Conservation (phyloP, 1,140 invertebrate species). For the Thalassaphorura encarpata region DNA sequence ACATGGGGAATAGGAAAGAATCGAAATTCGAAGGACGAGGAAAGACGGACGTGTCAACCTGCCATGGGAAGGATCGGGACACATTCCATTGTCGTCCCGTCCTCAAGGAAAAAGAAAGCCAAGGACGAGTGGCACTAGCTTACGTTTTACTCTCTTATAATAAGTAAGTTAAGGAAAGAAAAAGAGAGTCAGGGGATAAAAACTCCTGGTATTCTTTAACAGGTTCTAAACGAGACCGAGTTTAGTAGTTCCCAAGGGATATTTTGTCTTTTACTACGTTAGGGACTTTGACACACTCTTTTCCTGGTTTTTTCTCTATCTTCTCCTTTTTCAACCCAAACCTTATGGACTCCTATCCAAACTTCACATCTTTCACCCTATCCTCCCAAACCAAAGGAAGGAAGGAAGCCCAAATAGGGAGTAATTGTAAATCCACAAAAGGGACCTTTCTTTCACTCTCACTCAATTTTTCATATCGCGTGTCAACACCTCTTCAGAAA, state of each 20-base stretch:
- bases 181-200: too few species aligned
- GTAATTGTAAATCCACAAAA: slow-evolving; percentile 32
- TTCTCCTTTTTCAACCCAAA: slow-evolving; percentile 1
- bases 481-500: too few species aligned
- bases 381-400: slow-evolving; percentile 6
- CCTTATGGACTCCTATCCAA: neutral
- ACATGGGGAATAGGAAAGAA: neutral
- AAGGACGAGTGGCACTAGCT: too few species aligned
- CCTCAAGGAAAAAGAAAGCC: too few species aligned
- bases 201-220: slow-evolving; percentile 28
- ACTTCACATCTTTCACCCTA: neutral
- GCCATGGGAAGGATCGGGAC: too few species aligned
- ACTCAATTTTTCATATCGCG: too few species aligned
- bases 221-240: slow-evolving; percentile 27
- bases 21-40: neutral
- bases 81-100: too few species aligned
- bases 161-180: too few species aligned
- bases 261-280: slow-evolving; percentile 24
- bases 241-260: slow-evolving; percentile 28
- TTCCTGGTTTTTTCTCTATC: slow-evolving; percentile 13
- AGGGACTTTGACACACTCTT: slow-evolving; percentile 17
- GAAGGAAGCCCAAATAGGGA: slow-evolving; percentile 23
- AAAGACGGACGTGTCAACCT: too few species aligned
- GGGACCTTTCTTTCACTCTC: slow-evolving; percentile 1
- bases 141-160: too few species aligned